These are phyloP conservation scores for Benitochromis conjunctus DNA, from an alignment of 2,113 vertebrate species.

Conservation along the genomic window DNA sequence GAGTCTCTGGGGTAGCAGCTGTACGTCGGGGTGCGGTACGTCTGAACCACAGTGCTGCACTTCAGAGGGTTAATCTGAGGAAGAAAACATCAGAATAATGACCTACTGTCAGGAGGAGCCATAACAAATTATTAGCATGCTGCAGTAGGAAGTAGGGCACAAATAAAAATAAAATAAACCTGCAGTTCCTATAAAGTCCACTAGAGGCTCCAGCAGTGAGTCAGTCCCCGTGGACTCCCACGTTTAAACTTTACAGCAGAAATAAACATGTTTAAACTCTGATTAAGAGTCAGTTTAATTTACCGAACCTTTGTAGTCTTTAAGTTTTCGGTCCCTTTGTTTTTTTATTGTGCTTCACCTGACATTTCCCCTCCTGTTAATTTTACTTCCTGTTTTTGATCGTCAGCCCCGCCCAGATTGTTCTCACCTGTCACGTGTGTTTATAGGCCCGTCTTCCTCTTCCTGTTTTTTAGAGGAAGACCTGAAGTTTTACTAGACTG, in stretches of 20 bases:
- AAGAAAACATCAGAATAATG: neutral
- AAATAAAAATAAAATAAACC: neutral
- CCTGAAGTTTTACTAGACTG: neutral
- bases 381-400: neutral
- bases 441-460: neutral
- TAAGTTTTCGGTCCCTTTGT: neutral
- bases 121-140: neutral
- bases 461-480: neutral
- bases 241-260: neutral
- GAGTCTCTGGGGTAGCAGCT: slow-evolving; percentile 90
- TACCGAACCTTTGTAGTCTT: neutral
- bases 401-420: neutral
- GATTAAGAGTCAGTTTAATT: neutral
- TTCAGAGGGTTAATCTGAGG: slow-evolving; percentile 88
- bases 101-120: neutral
- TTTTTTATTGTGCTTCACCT: neutral
- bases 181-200: neutral
- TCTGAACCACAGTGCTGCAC: slow-evolving; percentile 73
- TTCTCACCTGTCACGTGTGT: neutral
- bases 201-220: neutral
- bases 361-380: neutral
- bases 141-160: neutral
- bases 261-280: accelerated
- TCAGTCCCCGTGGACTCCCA: accelerated
- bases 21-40: slow-evolving; percentile 84